Base-by-base conservation (phyloP, 2,888 invertebrate genomes). In the Synergus gifuensis region DNA sequence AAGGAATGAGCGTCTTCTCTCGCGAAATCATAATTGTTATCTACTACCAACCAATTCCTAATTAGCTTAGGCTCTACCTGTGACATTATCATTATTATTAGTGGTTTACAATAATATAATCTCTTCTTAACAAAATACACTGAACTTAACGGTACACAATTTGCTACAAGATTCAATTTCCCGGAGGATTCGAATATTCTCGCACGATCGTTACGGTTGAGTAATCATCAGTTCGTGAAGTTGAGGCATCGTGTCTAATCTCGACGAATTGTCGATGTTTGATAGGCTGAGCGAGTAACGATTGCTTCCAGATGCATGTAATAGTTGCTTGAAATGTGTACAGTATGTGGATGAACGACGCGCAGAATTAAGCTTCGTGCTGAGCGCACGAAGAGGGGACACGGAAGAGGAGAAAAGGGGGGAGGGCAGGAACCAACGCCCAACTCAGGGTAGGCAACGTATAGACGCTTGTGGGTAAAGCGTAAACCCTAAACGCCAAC, bases 391-490 rank as follows among this genome's bases (percentile, higher is more conserved):
- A 16, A 28, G 54, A 22, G 69, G 44, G 69, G 54, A 36, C 22
- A 9, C 16, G 49, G 69, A 4, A 49, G 49, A 36, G 49, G 69
- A 73, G 69, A 36, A 49, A 73, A 36, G 49, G 36, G 69, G 54
- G 54, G 69, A 73, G 36, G 69, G 69, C 49, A 73, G 49, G 49
- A 73, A 73, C 69, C 69, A 73, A 73, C 69, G 69, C 69, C 69
- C 69, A 73, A 73, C 69, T 73, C 69, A 73, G 69, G 69, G 28
- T 73, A 36, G 54, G 69, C 69, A 73, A 73, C 54, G 36, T 28
- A 28, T 73, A 49, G 49, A 69, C 22, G 49, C 49, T 49, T 69
- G 22, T 69, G 69, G 11, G 69, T 69, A 49, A 67, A 67, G 14
- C 44, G 46, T 1, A 28, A 49, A 49, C 49, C 44, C 28, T 1